These are phyloP conservation scores for Drosophila nr. fundita DNA, from an alignment of 2,888 invertebrate genomes.

Conservation along the genomic window DNA sequence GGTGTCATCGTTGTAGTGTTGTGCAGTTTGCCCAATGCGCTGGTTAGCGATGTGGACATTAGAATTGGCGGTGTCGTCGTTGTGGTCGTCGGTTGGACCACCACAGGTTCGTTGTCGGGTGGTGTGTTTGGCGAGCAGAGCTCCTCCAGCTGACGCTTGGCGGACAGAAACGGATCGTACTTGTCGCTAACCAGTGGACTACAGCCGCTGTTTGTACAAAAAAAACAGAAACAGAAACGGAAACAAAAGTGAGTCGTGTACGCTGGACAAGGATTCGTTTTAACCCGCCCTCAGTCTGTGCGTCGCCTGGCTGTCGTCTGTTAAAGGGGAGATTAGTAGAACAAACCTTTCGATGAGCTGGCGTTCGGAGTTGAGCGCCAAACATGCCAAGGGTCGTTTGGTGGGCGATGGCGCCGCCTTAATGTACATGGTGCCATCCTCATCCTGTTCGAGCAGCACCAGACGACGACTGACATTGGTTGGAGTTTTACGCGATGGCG, in stretches of 20 bases:
- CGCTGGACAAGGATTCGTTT: neutral
- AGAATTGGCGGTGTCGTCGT: slow-evolving; percentile 15
- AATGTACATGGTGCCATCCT: slow-evolving; percentile 63
- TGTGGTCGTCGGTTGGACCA: slow-evolving; percentile 35
- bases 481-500: slow-evolving; percentile 14
- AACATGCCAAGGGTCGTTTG: slow-evolving; percentile 3
- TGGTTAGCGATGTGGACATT: slow-evolving; percentile 76
- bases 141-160: slow-evolving; percentile 93
- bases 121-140: slow-evolving; percentile 88
- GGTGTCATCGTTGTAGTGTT: slow-evolving; percentile 6
- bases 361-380: neutral
- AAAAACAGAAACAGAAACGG: slow-evolving; percentile 1
- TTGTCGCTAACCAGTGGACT: slow-evolving; percentile 80
- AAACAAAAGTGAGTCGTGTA: neutral
- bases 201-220: slow-evolving; percentile 38
- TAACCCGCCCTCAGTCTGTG: slow-evolving; percentile 34
- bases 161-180: slow-evolving; percentile 92
- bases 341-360: slow-evolving; percentile 72
- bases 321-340: neutral
- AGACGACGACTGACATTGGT: slow-evolving; percentile 47
- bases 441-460: slow-evolving; percentile 57
- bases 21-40: slow-evolving; percentile 33
- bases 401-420: slow-evolving; percentile 54
- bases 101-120: slow-evolving; percentile 70
- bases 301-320: slow-evolving; percentile 65